A percentile compares a stretch with the other conserved stretches of the same genome.
Conservation (phyloP, 1,140 invertebrate species). For the Sminthurinus signatus region DNA sequence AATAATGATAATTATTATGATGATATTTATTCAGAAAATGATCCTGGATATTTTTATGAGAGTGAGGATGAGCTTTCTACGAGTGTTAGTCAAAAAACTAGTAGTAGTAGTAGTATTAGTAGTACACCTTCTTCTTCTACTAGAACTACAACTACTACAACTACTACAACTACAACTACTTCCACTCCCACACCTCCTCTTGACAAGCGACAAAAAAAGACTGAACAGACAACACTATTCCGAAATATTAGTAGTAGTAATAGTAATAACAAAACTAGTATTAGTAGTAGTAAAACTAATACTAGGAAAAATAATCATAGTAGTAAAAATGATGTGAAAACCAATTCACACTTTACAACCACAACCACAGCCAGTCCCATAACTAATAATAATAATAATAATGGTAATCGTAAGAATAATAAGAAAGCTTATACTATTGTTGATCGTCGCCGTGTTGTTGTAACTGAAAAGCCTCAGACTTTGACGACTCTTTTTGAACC, state of each 20-base stretch:
- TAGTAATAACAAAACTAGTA: background rate
- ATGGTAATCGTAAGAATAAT: no score
- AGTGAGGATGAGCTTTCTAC: no score
- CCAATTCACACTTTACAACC: no score
- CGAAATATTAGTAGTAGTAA: background rate
- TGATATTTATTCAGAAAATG: no score
- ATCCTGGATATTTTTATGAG: no score
- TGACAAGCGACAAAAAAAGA: background rate
- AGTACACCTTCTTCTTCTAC: background rate
- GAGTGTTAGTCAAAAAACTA: background rate
- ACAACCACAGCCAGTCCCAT: no score
- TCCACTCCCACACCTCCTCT: background rate
- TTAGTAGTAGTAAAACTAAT: background rate
- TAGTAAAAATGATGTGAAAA: no score
- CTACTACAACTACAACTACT: background rate
- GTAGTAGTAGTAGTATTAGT: background rate
- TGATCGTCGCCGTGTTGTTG: no score
- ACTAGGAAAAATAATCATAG: no score
- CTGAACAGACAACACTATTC: background rate
- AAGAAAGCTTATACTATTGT: no score
- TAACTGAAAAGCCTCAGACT: background rate
- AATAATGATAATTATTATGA: background rate
- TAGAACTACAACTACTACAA: no score
- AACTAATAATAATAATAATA: no score
- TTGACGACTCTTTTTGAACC: conserved; percentile 9